Evolutionary conservation across 2,888 invertebrate genomes (phyloP), one percentile per base, ranked within the genome.

Genomic region (Perizoma affinitatum): DNA sequence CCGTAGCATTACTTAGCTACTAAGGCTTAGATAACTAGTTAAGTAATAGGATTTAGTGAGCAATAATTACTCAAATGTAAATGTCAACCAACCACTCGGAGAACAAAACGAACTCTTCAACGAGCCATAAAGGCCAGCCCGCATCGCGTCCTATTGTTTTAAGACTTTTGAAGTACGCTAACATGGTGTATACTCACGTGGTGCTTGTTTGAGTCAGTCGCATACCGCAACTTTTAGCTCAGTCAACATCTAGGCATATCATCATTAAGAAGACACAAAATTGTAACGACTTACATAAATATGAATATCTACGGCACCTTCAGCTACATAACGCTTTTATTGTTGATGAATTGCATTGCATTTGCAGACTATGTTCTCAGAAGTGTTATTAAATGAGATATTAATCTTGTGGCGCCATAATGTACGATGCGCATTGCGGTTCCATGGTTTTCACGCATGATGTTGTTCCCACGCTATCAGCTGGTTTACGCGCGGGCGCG

Each of bases 391-490:
- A 58, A 51, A 33, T 61, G 56, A 51, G 63, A 65, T 61, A 65
- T 41, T 55, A 53, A 70, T 67, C 63, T 66, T 53, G 47, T 47
- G 65, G 67, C 66, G 66, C 63, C 70, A 70, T 72, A 70, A 56
- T 54, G 67, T 59, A 67, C 67, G 62, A 65, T 65, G 66, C 66
- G 53, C 56, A 68, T 48, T 68, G 69, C 62, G 65, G 68, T 65
- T 65, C 53, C 48, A 65, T 68, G 62, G 61, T 62, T 63, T 79
- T 78, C 74, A 79, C 75, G 76, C 77, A 81, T 79, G 80, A 82
- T 80, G 82, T 80, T 78, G 75, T 89, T 90, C 90, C 86, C 90
- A 90, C 90, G 87, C 78, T 82, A 88, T 88, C 88, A 87, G 86
- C 84, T 87, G 84, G 86, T 83, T 84, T 77, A 87, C 84, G 90